A percentile compares a stretch with the other conserved stretches of the same genome.
Evolutionary conservation across 2,797 vertebrate species (phyloP).

Genomic region (Myripristis murdjan): DNA sequence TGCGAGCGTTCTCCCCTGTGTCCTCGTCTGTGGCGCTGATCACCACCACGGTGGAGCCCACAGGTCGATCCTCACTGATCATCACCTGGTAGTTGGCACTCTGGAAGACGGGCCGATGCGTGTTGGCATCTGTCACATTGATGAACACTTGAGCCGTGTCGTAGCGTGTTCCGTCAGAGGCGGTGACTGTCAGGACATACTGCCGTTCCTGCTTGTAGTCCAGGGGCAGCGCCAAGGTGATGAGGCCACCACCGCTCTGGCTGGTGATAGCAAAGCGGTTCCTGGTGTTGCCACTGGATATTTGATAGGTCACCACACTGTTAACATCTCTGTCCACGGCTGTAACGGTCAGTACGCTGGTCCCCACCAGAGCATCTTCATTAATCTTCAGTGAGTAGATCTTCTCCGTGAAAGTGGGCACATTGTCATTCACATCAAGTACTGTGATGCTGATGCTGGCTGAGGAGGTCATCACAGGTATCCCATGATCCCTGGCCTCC

Average conservation of each 20-base stretch:
- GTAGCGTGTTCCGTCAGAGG: slow-evolving; percentile 94
- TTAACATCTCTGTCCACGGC: slow-evolving; percentile 94
- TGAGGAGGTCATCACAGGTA: slow-evolving; percentile 93
- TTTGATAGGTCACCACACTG: slow-evolving; percentile 97
- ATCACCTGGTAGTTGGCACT: slow-evolving; percentile 93
- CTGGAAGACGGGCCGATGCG: slow-evolving; percentile 96
- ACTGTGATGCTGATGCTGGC: slow-evolving; percentile 95
- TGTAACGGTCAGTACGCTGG: slow-evolving; percentile 93
- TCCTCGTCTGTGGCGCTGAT: slow-evolving; percentile 96
- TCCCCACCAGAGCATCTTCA: slow-evolving; percentile 94
- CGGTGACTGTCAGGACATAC: slow-evolving; percentile 93
- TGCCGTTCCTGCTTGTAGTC: slow-evolving; percentile 99
- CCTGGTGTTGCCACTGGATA: slow-evolving; percentile 96
- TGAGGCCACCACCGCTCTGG: slow-evolving; percentile 95
- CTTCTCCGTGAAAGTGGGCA: slow-evolving; percentile 94
- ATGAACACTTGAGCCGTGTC: slow-evolving; percentile 96
- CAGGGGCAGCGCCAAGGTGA: slow-evolving; percentile 94
- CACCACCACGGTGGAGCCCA: slow-evolving; percentile 91
- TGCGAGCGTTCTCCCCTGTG: slow-evolving; percentile 95
- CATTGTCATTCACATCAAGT: slow-evolving; percentile 96
- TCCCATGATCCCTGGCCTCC: slow-evolving; percentile 93
- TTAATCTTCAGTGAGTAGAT: slow-evolving; percentile 94
- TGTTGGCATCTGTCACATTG: slow-evolving; percentile 98
- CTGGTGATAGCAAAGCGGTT: slow-evolving; percentile 98
- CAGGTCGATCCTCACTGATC: slow-evolving; percentile 91